Evolutionary conservation across 1,140 invertebrate genomes (phyloP).

Genomic region (Solenopsis invicta): DNA sequence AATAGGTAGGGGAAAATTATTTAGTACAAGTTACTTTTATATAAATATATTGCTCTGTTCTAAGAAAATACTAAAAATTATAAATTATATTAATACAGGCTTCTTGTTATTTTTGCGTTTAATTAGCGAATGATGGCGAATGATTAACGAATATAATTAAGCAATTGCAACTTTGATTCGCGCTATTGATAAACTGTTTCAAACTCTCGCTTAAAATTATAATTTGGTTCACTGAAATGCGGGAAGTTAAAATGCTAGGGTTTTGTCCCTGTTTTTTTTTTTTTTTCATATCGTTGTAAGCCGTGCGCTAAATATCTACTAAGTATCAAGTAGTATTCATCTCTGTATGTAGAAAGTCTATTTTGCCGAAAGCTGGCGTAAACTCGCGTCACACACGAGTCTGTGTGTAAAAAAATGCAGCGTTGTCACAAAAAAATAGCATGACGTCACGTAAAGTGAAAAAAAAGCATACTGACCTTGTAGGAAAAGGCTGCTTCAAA

Average conservation of each 20-base stretch:
- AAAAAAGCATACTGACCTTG: slow-evolving; percentile 82
- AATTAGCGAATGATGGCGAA: not conserved
- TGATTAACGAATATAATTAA: slow-evolving; percentile 44
- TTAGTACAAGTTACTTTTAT: not conserved
- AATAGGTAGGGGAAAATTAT: not conserved
- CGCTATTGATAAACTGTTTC: not conserved
- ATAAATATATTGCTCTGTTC: not conserved
- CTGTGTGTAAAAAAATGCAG: slow-evolving; percentile 41
- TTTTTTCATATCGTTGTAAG: slow-evolving; percentile 54
- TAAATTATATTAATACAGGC: not conserved
- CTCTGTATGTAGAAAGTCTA: slow-evolving; percentile 12
- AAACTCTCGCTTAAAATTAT: slow-evolving; percentile 31
- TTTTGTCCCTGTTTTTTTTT: slow-evolving; percentile 55
- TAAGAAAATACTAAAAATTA: not conserved
- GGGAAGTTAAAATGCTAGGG: slow-evolving; percentile 45
- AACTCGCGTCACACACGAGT: slow-evolving; percentile 38
- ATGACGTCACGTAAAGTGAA: slow-evolving; percentile 70
- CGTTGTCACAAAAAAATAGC: slow-evolving; percentile 55
- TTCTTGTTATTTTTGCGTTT: slow-evolving; percentile 4
- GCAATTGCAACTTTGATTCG: not conserved
- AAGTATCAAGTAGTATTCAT: not conserved
- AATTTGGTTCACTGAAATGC: slow-evolving; percentile 5
- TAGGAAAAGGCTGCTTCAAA: slow-evolving; percentile 80
- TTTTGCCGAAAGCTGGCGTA: slow-evolving; percentile 48
- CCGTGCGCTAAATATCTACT: slow-evolving; percentile 60